phyloP scores from a whole-genome alignment of 2,113 vertebrate species.

The Lipophrys pholis region DNA sequence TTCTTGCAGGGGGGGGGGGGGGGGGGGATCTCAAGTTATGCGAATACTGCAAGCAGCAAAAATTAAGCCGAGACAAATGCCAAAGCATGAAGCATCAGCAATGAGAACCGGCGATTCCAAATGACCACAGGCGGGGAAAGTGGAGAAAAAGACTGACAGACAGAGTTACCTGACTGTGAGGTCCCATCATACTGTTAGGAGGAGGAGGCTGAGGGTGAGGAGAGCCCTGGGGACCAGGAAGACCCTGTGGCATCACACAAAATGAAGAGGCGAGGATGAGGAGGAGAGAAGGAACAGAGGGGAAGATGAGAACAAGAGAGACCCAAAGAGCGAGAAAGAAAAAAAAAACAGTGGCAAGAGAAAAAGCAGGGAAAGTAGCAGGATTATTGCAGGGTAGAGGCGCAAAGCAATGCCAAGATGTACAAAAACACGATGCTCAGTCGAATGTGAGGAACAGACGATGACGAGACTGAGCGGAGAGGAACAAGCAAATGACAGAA shows the following conservation, averaged over 20 bases:
- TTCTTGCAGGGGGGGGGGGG: no score
- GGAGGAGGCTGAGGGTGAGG: constrained; percentile 99
- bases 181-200: constrained; percentile 99
- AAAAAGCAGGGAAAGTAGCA: constrained; percentile 67
- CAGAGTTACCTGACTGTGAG: constrained; percentile 96
- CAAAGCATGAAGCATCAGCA: constrained; percentile 74
- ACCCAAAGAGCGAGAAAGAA: constrained; percentile 33
- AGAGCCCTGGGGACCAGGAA: constrained; percentile 98
- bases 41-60: constrained; percentile 37
- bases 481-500: constrained; percentile 67
- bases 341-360: constrained; percentile 17
- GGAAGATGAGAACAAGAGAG: constrained; percentile 36
- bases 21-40: constrained; percentile 4
- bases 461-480: constrained; percentile 44
- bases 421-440: constrained; percentile 44
- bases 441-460: not conserved
- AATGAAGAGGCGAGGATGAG: constrained; percentile 62
- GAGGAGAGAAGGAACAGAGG: constrained; percentile 29
- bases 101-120: constrained; percentile 55
- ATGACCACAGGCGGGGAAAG: constrained; percentile 56
- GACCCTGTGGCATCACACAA: constrained; percentile 93
- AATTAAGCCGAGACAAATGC: constrained; percentile 66
- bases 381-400: constrained; percentile 76
- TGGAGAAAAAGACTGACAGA: constrained; percentile 32
- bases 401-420: constrained; percentile 36